Base-by-base conservation (phyloP, 1,140 invertebrate species). In the Pseudobourletiella spinata region DNA sequence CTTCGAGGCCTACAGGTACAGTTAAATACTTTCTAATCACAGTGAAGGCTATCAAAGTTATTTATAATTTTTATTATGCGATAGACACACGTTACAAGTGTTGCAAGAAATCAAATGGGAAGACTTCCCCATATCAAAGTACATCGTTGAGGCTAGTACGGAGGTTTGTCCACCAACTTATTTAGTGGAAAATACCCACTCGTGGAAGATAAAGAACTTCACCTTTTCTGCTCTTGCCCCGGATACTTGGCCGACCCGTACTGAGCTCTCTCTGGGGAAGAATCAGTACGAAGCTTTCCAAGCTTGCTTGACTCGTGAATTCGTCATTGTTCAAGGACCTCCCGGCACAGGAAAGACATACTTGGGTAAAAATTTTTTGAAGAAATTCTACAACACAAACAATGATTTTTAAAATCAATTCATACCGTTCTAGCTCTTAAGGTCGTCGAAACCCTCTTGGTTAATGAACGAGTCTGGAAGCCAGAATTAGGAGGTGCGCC, bases 261-360 rank as follows among this genome's bases (percentile, higher is more conserved):
- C 75, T 15, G 57, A 77, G 18, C 50, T 82, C 8, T 65, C 70
- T 18, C 74, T 85, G 11, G 80, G 85, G 72, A 70, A 77, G 29
- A 79, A 78, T 50, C 85, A 88, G 71, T 75, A 74, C 43, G 70
- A 71, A 15, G 84, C 85, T 0, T 82, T 80, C 63, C 72, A 76
- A 63, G 73, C 79, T 28, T 82, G 83, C 0, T 66, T 86, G 15
- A 81, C 76, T 0, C 76, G 79, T 46, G 81, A 86, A 70, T 82
- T 86, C 66, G 77, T 81, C 2, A 75, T 93, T 1, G 91, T 82
- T 58, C 82, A 83, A 71, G 81, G 78, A 78, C 79, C 80, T 20
- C 80, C 80, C 2, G 80, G 80, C 39, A 81, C 80, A 3, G 80
- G 80, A 1, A 81, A 81, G 66, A 81, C 79, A 3, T 79, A 44